Evolutionary conservation across 2,113 vertebrate species (phyloP).

Genomic region (Tautogolabrus adspersus): DNA sequence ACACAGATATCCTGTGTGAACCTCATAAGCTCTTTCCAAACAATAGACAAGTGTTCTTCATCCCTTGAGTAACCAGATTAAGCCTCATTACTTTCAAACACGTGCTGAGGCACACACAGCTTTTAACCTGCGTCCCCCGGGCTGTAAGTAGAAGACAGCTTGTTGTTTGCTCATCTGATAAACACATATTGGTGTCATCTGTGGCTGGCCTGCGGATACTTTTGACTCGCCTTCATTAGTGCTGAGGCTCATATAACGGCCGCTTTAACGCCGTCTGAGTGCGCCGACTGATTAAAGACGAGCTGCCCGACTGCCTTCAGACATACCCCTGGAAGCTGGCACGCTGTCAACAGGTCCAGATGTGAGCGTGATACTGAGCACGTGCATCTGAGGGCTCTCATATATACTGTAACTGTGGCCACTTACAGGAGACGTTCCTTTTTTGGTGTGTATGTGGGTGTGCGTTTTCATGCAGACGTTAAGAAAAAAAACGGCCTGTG

Average conservation of each 20-base stretch:
- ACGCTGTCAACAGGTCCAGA: constrained; percentile 57
- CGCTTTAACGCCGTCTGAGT: constrained; percentile 55
- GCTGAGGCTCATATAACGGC: constrained; percentile 39
- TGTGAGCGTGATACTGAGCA: constrained; percentile 31
- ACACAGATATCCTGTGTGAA: constrained; percentile 23
- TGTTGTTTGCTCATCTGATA: constrained; percentile 68
- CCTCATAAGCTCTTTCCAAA: constrained; percentile 27
- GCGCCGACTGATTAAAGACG: constrained; percentile 66
- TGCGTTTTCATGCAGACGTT: background rate
- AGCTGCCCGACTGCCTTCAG: constrained; percentile 30
- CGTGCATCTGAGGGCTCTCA: background rate
- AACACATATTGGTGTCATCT: constrained; percentile 76
- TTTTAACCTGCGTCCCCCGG: constrained; percentile 41
- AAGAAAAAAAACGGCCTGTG: background rate
- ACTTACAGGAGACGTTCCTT: background rate
- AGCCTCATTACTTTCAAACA: constrained; percentile 59
- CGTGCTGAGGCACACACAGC: constrained; percentile 17
- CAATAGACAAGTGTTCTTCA: constrained; percentile 35
- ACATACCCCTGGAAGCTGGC: constrained; percentile 41
- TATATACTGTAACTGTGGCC: background rate
- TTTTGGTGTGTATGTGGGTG: too few relatives aligned
- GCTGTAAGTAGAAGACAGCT: constrained; percentile 54
- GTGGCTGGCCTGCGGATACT: constrained; percentile 40
- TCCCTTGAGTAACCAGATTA: constrained; percentile 49
- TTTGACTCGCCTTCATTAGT: constrained; percentile 66